phyloP scores from a whole-genome alignment of 2,113 vertebrate species.

The Sturnus vulgaris region DNA sequence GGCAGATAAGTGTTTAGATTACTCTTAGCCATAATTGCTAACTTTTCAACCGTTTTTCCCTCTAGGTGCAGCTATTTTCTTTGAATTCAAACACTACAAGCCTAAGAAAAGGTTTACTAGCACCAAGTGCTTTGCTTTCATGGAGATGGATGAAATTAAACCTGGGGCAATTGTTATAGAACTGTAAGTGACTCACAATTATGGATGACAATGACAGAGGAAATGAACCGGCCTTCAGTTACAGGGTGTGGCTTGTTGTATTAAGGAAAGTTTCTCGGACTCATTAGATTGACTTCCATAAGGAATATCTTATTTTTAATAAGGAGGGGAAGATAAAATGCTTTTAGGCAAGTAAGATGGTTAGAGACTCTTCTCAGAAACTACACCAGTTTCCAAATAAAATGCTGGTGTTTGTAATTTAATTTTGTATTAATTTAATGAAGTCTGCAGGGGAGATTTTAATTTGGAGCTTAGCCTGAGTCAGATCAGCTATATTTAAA shows the following conservation, averaged over 20 bases:
- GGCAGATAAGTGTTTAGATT: neutral
- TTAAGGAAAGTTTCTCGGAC: neutral
- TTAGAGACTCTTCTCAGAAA: neutral
- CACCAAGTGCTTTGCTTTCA: conserved; percentile 98
- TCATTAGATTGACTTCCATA: neutral
- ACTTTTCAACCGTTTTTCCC: neutral
- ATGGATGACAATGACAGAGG: neutral
- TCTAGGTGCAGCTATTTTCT: conserved; percentile 96
- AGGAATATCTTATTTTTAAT: neutral
- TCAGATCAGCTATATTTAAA: neutral
- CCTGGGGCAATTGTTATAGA: conserved; percentile 93
- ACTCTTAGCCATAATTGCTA: neutral
- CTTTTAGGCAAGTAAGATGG: neutral
- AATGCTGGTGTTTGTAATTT: neutral
- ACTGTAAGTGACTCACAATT: conserved; percentile 81
- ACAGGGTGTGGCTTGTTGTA: neutral
- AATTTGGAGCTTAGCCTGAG: neutral
- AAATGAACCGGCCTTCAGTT: neutral
- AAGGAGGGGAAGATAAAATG: neutral
- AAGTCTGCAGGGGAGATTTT: neutral
- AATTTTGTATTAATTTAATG: neutral
- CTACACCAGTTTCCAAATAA: neutral
- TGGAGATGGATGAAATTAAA: conserved; percentile 99
- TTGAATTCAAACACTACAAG: conserved; percentile 99
- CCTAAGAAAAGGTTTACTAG: conserved; percentile 98